A percentile compares a stretch with the other conserved stretches of the same genome.
Conservation (phyloP, 2,888 invertebrate genomes). For the Unio delphinus region DNA sequence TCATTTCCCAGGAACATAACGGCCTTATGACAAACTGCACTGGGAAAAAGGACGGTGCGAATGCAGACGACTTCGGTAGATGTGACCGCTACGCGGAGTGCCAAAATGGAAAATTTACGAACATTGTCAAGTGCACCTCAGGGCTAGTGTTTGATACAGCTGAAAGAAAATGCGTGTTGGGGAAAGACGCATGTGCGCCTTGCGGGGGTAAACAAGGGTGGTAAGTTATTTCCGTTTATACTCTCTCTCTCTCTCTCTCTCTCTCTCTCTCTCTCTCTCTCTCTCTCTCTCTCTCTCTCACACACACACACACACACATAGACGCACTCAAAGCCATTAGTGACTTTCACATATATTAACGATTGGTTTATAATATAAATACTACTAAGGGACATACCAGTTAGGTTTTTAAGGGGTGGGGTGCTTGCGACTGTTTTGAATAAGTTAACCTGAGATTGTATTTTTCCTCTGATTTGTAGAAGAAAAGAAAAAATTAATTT, state of each 20-base stretch:
- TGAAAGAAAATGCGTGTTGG: conserved; percentile 12
- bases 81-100: conserved; percentile 50
- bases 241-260: background rate
- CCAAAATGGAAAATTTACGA: conserved; percentile 19
- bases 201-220: conserved; percentile 22
- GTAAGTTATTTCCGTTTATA: too few relatives aligned
- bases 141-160: conserved; percentile 23
- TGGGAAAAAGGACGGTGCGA: conserved; percentile 31
- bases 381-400: too few relatives aligned
- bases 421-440: too few relatives aligned
- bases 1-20: conserved; percentile 43
- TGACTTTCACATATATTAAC: too few relatives aligned
- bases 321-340: too few relatives aligned
- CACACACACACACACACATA: too few relatives aligned
- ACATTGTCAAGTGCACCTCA: conserved; percentile 15
- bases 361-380: too few relatives aligned
- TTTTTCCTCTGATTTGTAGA: too few relatives aligned
- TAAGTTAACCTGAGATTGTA: too few relatives aligned
- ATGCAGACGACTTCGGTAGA: conserved; percentile 44
- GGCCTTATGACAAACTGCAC: conserved; percentile 39
- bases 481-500: too few relatives aligned
- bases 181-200: conserved; percentile 19
- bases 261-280: conserved; percentile 1
- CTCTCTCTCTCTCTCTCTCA: background rate
- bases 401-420: too few relatives aligned